Evolutionary conservation across 2,888 invertebrate genomes (phyloP), one percentile per base, ranked within the genome.

Genomic region (Empis stercorea): DNA sequence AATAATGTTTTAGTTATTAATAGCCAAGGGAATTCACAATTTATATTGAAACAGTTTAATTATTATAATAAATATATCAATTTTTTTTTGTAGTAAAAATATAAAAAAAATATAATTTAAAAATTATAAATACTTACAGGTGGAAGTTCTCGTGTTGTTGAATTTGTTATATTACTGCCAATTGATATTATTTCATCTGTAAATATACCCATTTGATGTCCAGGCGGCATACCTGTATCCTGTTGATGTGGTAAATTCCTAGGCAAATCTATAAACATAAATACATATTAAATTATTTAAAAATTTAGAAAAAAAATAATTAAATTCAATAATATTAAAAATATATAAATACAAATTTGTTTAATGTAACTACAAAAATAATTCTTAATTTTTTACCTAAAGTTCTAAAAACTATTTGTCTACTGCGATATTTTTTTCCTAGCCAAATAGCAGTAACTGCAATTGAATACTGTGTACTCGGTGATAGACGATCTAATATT

Each of bases 321-420:
- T 13, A n/a, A n/a, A n/a, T n/a, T n/a, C n/a, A n/a, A n/a, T n/a
- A n/a, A 34, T 6, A n/a, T 5, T n/a, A 34, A 34, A 34, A 34
- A 13, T 7, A 34, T n/a, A 34, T 27, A n/a, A n/a, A n/a, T n/a
- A n/a, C n/a, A n/a, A n/a, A n/a, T n/a, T n/a, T n/a, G n/a, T n/a
- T n/a, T n/a, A n/a, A n/a, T n/a, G n/a, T n/a, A n/a, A n/a, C n/a
- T n/a, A n/a, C n/a, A n/a, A n/a, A n/a, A n/a, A n/a, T n/a, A n/a
- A n/a, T n/a, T n/a, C n/a, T 7, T 27, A 27, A 27, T 27, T 20
- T 20, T 69, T 75, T 68, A 86, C 86, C 86, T 75, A 86, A 79
- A 55, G 89, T 91, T 73, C 84, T 83, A 79, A 89, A 89, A 76
- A 87, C 85, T 70, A 89, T 85, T 59, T 86, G 86, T 66, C 86